These are phyloP conservation scores for Lagenorhynchus albirostris DNA, from an alignment of 2,113 vertebrate species.

Conservation along the genomic window DNA sequence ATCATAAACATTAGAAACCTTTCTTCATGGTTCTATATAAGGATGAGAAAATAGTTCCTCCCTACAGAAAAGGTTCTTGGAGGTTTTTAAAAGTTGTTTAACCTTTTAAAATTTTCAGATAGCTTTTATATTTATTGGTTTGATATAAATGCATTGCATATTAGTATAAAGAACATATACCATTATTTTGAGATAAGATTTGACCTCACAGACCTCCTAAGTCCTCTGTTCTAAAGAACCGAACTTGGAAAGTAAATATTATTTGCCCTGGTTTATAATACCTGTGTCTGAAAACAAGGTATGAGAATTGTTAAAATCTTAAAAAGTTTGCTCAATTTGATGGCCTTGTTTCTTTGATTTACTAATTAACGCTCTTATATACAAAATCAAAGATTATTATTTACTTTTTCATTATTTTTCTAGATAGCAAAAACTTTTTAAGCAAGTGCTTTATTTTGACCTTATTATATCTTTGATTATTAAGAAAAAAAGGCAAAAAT, in stretches of 20 bases:
- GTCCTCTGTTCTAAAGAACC: not conserved
- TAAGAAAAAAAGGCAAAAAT: not conserved
- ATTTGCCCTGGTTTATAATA: not conserved
- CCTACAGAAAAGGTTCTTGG: not conserved
- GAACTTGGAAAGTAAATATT: not conserved
- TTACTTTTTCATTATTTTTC: not conserved
- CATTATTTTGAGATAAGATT: not conserved
- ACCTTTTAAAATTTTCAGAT: slow-evolving; percentile 19
- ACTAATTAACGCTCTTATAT: not conserved
- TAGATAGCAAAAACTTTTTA: not conserved
- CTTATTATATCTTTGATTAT: not conserved
- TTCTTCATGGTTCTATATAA: not conserved
- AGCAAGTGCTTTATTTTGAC: not conserved
- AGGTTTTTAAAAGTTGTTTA: not conserved
- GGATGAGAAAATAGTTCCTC: not conserved
- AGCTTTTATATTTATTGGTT: not conserved
- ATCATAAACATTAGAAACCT: not conserved
- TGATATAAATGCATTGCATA: not conserved
- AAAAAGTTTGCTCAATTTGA: not conserved
- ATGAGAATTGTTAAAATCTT: not conserved
- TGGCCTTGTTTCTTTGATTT: not conserved
- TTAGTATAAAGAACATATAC: not conserved
- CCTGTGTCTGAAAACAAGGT: not conserved
- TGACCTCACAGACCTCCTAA: not conserved
- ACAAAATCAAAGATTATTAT: not conserved